Evolutionary conservation across 2,888 invertebrate species (phyloP), one percentile per base, ranked within the genome.

Genomic region (Drosophila atripex): DNA sequence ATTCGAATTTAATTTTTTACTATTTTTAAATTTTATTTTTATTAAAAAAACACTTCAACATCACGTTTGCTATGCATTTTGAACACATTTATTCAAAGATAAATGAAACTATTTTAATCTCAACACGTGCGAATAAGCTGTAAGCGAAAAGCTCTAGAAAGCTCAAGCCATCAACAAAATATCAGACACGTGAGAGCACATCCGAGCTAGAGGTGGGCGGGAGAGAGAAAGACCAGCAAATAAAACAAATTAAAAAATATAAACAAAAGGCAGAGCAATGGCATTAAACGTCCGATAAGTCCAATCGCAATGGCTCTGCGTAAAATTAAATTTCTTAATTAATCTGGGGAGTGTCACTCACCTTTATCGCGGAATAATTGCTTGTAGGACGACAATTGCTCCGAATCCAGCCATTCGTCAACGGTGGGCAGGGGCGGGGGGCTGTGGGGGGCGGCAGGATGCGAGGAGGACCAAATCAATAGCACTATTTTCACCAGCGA

Each of bases 381-480:
- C 87, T 94, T 94, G 89, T 95, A 95, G 73, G 94, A 93, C 32
- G 93, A 93, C 71, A 96, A 93, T 75, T 95, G 94, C 89, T 95
- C 95, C 89, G 95, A 94, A 63, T 94, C 94, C 74, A 96, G 92
- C 96, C 96, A 96, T 88, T 94, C 93, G 84, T 95, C 95, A 60
- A 95, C 95, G 91, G 94, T 93, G 49, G 76, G 65, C 39, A 70
- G 41, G 41, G 92, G 93, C 77, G 92, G 91, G 78, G 93, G 93
- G 84, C 32, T 39, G 18, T 58, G 30, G 21, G 47, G 86, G 93
- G 77, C n/a, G 63, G 50, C 69, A 32, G 90, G 84, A 77, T 91
- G 89, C 41, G 90, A 41, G 3, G 39, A 90, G 72, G 91, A 86
- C 91, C 92, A 91, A 84, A 92, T 90, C 82, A 90, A 90, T 78